Evolutionary conservation across 2,888 invertebrate species (phyloP).

Genomic region (Nemotelus pantherinus): DNA sequence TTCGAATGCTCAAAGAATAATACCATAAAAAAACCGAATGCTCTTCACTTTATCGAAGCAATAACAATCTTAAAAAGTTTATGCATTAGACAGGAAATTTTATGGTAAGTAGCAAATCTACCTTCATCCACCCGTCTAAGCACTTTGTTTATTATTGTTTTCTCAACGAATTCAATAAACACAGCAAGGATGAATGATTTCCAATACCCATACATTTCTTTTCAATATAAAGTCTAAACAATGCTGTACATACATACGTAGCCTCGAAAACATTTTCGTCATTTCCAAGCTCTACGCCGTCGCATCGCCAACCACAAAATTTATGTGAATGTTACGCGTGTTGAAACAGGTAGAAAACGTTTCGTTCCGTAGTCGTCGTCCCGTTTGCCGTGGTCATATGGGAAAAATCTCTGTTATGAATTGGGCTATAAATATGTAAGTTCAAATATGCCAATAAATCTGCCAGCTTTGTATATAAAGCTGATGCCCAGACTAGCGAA

Average conservation of each 20-base stretch:
- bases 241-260: neutral
- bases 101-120: neutral
- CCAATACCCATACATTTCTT: neutral
- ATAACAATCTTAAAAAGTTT: neutral
- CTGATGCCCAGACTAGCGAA: neutral
- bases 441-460: constrained; percentile 50
- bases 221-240: neutral
- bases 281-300: neutral
- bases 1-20: neutral
- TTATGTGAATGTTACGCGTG: constrained; percentile 33
- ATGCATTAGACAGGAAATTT: neutral
- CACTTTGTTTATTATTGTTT: constrained; percentile 12
- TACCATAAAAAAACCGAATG: neutral
- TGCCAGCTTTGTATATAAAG: constrained; percentile 20
- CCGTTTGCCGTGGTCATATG: neutral
- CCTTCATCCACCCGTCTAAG: neutral
- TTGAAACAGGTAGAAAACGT: constrained; percentile 26
- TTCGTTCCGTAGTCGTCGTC: neutral
- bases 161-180: constrained; percentile 30
- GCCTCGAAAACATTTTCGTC: neutral
- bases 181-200: constrained; percentile 24
- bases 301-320: constrained; percentile 22
- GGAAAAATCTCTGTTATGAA: constrained; percentile 45
- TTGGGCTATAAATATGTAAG: constrained; percentile 48
- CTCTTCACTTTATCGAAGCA: neutral